Percentiles rank a stretch among this genome's conserved stretches.
phyloP scores from a whole-genome alignment of 2,888 invertebrate species.

The Pterostichus niger region DNA sequence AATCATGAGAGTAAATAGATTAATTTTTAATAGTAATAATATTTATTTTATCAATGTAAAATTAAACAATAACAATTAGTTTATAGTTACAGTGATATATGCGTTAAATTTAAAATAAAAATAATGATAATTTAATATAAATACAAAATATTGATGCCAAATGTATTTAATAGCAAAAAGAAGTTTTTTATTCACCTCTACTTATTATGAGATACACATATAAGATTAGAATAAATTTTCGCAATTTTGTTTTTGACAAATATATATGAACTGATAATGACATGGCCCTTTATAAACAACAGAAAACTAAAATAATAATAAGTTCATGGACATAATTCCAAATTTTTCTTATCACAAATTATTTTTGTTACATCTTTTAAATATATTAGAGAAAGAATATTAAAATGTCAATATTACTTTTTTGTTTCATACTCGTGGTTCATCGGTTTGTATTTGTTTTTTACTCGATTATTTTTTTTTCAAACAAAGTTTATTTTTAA shows the following conservation, averaged over 20 bases:
- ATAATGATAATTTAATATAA: background rate
- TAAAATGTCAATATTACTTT: no score
- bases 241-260: constrained; percentile 39
- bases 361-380: no score
- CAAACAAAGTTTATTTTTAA: no score
- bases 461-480: no score
- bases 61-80: constrained; percentile 50
- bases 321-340: background rate
- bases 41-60: constrained; percentile 22
- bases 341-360: no score
- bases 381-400: no score
- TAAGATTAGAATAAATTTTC: constrained; percentile 9
- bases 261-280: background rate
- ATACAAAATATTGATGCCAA: constrained; percentile 1
- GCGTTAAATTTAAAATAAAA: background rate
- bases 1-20: no score
- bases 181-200: constrained; percentile 20
- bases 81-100: constrained; percentile 6
- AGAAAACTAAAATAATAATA: constrained; percentile 13
- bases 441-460: no score
- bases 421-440: no score
- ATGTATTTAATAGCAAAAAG: constrained; percentile 3
- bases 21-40: background rate
- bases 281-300: constrained; percentile 2
- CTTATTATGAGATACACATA: background rate